Evolutionary conservation across 2,888 invertebrate species (phyloP), one percentile per base, ranked within the genome.

Genomic region (Ochropleura leucogaster): DNA sequence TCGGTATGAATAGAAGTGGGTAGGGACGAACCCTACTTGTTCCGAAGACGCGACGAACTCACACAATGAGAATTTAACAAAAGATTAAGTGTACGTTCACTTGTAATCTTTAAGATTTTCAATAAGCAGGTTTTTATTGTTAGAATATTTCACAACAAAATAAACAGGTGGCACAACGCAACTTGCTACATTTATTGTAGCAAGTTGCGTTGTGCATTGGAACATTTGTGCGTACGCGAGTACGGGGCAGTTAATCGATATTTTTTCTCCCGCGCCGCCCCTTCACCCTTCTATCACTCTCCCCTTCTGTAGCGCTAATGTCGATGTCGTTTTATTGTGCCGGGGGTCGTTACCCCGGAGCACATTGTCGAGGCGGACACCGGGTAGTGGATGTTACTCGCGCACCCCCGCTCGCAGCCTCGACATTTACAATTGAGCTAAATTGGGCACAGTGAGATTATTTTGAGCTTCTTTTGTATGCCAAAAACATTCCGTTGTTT

Each of bases 261-360:
- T 82, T 69, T 76, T 80, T 69, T 82, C 77, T 81, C 85, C 46
- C 70, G 66, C 69, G 67, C 57, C 72, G 79, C 68, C 67, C 53
- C 57, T 84, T 68, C 69, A 85, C 81, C 81, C 81, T 80, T 80
- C 85, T 60, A 55, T 42, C 40, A 79, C 60, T 10, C 82, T 82
- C 85, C 85, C 85, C 82, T 81, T 69, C 66, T 30, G 67, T 64
- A 16, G 49, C 74, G 68, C 60, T 80, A 80, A 73, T 51, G 42
- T 80, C 73, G 74, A 42, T 47, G 80, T 55, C 82, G 85, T 53
- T 81, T 84, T 66, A 80, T 80, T 49, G 68, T 75, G 68, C 49
- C 49, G 49, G 64, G 67, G 80, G 70, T 82, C 83, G 80, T 66
- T 82, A 68, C 82, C 77, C 85, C 46, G 8, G 42, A 55, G 78